A percentile compares a stretch with the other conserved stretches of the same genome.
Conservation (phyloP, 2,888 invertebrate genomes). For the Dryobota labecula region DNA sequence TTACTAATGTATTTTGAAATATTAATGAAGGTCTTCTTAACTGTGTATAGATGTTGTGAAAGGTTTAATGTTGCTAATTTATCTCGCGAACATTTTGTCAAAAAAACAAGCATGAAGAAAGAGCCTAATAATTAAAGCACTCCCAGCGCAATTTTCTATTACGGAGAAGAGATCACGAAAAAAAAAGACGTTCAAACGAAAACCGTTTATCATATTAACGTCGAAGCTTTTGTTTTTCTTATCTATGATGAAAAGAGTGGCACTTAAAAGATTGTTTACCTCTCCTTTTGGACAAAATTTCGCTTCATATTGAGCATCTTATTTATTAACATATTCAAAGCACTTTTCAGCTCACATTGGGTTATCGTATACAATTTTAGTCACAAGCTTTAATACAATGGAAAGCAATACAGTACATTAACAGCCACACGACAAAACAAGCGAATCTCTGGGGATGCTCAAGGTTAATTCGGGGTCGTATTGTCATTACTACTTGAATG, state of each 20-base stretch:
- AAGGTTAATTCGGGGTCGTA: constrained; percentile 74
- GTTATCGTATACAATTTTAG: constrained; percentile 23
- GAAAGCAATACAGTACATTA: constrained; percentile 82
- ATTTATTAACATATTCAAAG: constrained; percentile 32
- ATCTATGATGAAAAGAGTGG: not conserved
- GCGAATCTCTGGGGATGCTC: constrained; percentile 77
- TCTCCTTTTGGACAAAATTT: not conserved
- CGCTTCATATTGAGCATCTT: not conserved
- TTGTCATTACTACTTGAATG: constrained; percentile 83
- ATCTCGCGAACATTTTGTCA: not conserved
- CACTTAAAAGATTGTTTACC: not conserved
- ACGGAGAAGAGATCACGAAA: not conserved
- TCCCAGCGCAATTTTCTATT: not conserved
- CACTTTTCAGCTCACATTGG: constrained; percentile 2
- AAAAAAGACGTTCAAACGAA: not conserved
- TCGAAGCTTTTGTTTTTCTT: constrained; percentile 12
- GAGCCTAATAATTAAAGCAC: not conserved
- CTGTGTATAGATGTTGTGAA: too few relatives aligned
- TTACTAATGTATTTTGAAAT: too few relatives aligned
- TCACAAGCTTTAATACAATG: constrained; percentile 71
- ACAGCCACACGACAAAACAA: constrained; percentile 77
- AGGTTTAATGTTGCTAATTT: not conserved
- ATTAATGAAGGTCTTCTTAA: not conserved
- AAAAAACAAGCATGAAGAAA: too few relatives aligned
- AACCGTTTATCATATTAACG: not conserved